A percentile compares a stretch with the other conserved stretches of the same genome.
Conservation (phyloP, 1,140 invertebrate species). For the Megathymus violae region DNA sequence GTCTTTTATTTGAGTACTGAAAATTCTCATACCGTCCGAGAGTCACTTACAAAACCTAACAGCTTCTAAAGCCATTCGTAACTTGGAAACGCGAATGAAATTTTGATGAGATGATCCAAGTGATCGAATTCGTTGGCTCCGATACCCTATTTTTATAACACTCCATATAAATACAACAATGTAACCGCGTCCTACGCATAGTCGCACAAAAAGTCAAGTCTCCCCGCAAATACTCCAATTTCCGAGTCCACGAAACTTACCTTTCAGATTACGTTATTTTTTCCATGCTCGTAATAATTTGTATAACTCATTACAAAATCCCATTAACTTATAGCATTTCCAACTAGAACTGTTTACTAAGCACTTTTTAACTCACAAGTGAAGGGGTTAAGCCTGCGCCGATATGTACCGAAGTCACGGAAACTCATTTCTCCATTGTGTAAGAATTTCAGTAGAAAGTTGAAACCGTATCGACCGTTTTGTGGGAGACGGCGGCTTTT, state of each 20-base stretch:
- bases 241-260: constrained; percentile 28
- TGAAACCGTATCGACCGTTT: constrained; percentile 19
- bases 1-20: too few species aligned
- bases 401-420: constrained; percentile 28
- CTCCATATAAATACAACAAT: too few species aligned
- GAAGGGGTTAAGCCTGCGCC: constrained; percentile 23
- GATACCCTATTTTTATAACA: too few species aligned
- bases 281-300: constrained; percentile 27
- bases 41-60: too few species aligned
- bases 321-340: constrained; percentile 23
- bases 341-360: constrained; percentile 26
- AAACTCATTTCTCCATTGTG: constrained; percentile 8
- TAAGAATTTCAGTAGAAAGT: constrained; percentile 16
- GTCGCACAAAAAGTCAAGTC: constrained; percentile 4
- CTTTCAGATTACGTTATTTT: constrained; percentile 27
- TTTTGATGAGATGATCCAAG: too few species aligned
- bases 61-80: too few species aligned
- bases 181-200: too few species aligned
- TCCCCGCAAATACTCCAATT: constrained; percentile 25
- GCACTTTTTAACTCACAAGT: constrained; percentile 28
- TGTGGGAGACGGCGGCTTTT: neutral
- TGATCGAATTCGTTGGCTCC: too few species aligned
- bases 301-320: constrained; percentile 23
- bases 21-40: too few species aligned
- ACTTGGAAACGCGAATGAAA: too few species aligned